Base-by-base conservation (phyloP, 2,888 invertebrate genomes). In the Miltochrista miniata region DNA sequence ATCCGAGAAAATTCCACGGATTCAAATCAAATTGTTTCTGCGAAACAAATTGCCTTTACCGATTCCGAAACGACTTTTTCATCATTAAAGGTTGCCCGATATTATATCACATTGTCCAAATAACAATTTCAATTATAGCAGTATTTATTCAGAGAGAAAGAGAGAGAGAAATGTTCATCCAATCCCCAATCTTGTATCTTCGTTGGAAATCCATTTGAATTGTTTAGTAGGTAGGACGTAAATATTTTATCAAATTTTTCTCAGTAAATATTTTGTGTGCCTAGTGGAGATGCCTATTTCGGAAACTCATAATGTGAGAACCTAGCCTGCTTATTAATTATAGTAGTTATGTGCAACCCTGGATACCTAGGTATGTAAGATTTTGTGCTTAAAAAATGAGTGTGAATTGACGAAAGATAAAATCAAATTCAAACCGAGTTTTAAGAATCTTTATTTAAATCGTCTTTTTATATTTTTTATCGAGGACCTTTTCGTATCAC, bases 91-190 rank as follows among this genome's bases (percentile, higher is more conserved):
- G 45, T 54, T 49, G 43, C n/a, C 37, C 44, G 18, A 58, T 54
- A 62, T 66, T 52, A 56, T 54, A 54, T 52, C 51, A 59, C 55
- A 51, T 52, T 55, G 53, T 60, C 34, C 53, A 55, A 63, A 67
- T 60, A 64, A 64, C 64, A 64, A 55, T 60, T 68, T 58, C 63
- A 58, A 68, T 67, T 67, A 62, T 53, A 54, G 62, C 49, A 52
- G 48, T 56, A 53, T 59, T 56, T 56, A 48, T 56, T 55, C 48
- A 40, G 42, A 49, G 49, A 48, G 24, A 46, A 45, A 52, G 54
- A 52, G 54, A 36, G 51, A 58, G 37, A 41, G 58, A 59, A 62
- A 58, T 54, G 43, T 48, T 45, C 24, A 54, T 59, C 59, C 55
- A 44, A 56, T 61, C 56, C 40, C 48, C 54, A 38, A 45, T 43